These are phyloP conservation scores for Eupithecia subfuscata DNA, from an alignment of 2,888 invertebrate species.

Conservation along the genomic window DNA sequence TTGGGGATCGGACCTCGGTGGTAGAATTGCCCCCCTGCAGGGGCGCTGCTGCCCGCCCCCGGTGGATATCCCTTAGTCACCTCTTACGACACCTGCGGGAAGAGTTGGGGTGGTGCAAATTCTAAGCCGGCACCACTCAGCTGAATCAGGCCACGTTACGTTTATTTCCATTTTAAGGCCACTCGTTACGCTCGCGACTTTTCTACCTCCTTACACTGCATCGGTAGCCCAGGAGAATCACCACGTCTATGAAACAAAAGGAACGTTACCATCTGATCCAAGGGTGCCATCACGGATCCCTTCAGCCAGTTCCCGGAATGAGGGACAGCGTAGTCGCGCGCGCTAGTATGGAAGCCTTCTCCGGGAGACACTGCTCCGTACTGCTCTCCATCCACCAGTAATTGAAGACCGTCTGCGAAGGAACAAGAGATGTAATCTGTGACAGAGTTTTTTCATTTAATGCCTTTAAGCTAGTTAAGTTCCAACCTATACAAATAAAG, in stretches of 20 bases:
- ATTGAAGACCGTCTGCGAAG: constrained; percentile 73
- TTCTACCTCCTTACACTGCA: not conserved
- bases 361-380: constrained; percentile 78
- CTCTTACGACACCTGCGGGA: no score
- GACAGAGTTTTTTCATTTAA: not conserved
- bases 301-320: constrained; percentile 70
- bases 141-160: no score
- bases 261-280: constrained; percentile 69
- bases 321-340: constrained; percentile 63
- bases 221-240: not conserved
- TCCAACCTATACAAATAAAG: no score
- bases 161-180: no score
- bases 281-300: constrained; percentile 72
- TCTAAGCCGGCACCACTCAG: no score
- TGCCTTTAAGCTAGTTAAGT: no score
- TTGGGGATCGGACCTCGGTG: no score
- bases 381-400: constrained; percentile 78
- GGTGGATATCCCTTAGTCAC: no score
- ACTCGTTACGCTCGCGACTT: not conserved
- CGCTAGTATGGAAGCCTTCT: constrained; percentile 71
- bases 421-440: not conserved
- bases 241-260: not conserved
- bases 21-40: no score
- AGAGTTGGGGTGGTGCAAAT: no score
- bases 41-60: no score